Conservation (phyloP, 2,113 vertebrate species). For the Otolemur garnettii region DNA sequence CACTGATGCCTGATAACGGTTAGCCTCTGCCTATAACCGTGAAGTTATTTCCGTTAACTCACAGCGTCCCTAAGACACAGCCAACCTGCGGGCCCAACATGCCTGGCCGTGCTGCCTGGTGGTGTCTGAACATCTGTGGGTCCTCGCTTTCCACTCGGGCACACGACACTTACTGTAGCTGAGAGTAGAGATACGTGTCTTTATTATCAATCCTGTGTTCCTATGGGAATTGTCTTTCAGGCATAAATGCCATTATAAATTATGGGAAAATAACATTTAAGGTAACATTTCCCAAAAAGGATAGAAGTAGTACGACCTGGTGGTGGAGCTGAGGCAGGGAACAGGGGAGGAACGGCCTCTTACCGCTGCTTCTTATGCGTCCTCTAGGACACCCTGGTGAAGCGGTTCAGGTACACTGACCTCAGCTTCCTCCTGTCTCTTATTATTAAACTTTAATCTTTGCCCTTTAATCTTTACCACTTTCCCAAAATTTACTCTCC, state of each 20-base stretch:
- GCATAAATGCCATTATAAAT: background rate
- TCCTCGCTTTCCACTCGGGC: too few species aligned
- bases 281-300: background rate
- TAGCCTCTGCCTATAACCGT: background rate
- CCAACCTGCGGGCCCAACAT: background rate
- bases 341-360: background rate
- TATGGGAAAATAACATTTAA: background rate
- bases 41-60: background rate
- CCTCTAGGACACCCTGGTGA: accelerated
- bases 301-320: background rate
- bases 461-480: background rate
- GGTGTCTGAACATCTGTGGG: background rate
- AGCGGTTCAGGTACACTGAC: accelerated
- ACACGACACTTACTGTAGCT: background rate
- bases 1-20: background rate
- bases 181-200: background rate
- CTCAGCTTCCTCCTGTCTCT: background rate
- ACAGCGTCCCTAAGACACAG: background rate
- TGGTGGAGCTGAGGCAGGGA: background rate
- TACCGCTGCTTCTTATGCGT: accelerated
- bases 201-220: background rate
- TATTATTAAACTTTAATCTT: background rate
- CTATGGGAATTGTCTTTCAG: background rate
- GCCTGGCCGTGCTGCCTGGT: background rate
- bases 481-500: background rate